phyloP scores from a whole-genome alignment of 37 sponge, comb jelly and placozoan species.

The Agelas oroides region DNA sequence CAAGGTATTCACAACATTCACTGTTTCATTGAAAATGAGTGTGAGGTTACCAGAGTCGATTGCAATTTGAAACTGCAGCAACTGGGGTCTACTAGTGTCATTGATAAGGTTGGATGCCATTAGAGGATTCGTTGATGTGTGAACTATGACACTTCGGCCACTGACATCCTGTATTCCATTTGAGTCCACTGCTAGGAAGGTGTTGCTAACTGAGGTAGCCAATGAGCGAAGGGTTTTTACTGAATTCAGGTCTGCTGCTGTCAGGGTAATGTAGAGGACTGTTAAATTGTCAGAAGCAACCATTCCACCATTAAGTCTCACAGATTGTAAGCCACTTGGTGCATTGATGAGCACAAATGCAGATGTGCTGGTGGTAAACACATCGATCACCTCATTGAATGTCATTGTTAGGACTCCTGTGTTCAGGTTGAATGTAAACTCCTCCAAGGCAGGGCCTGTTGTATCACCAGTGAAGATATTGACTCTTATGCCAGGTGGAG shows the following conservation, averaged over 20 bases:
- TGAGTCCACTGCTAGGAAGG: slow-evolving; percentile 59
- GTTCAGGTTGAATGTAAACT: slow-evolving; percentile 71
- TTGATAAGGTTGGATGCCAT: slow-evolving; percentile 27
- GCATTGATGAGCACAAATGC: slow-evolving; percentile 47
- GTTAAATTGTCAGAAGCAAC: slow-evolving; percentile 41
- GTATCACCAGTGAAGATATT: slow-evolving; percentile 43
- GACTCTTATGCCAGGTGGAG: slow-evolving; percentile 39
- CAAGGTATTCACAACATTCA: slow-evolving; percentile 64
- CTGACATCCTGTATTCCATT: slow-evolving; percentile 59
- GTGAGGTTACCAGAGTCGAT: slow-evolving; percentile 75
- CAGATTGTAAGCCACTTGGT: slow-evolving; percentile 46
- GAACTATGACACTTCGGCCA: slow-evolving; percentile 38
- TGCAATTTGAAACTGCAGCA: slow-evolving; percentile 53
- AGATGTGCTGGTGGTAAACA: slow-evolving; percentile 35
- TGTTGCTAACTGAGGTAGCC: slow-evolving; percentile 51
- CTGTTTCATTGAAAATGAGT: slow-evolving; percentile 82
- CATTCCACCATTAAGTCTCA: slow-evolving; percentile 25
- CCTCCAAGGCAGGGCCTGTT: slow-evolving; percentile 52
- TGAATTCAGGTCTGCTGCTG: slow-evolving; percentile 57
- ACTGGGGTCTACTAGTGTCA: slow-evolving; percentile 61
- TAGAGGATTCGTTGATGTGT: slow-evolving; percentile 23
- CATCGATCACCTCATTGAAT: slow-evolving; percentile 75
- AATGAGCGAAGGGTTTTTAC: slow-evolving; percentile 57
- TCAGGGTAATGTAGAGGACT: slow-evolving; percentile 44
- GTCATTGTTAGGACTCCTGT: slow-evolving; percentile 56